Percentiles rank a stretch among this genome's conserved stretches.
phyloP scores from a whole-genome alignment of 37 sponge, comb jelly and placozoan genomes.

The Halisarca cf. caerulea region DNA sequence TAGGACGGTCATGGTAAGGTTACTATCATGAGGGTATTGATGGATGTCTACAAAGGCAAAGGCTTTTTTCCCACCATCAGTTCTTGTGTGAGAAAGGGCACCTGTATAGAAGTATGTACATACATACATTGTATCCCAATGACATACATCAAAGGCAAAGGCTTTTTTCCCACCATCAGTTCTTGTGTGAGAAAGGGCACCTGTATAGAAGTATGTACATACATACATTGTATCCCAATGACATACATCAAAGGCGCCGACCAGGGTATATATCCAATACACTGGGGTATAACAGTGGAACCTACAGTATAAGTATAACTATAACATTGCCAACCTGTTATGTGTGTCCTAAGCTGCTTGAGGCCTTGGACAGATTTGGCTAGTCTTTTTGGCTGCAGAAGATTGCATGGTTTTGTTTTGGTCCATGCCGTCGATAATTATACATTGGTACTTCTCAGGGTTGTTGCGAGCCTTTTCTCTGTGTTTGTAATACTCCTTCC shows the following conservation, averaged over 20 bases:
- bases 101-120: not conserved
- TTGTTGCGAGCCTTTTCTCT: conserved; percentile 48
- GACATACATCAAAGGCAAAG: not conserved
- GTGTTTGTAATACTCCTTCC: conserved; percentile 52
- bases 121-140: no score
- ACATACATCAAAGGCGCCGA: no score
- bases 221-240: no score
- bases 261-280: no score
- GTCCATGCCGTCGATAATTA: conserved; percentile 71
- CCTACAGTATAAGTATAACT: no score
- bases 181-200: conserved; percentile 3
- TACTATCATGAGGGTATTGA: conserved; percentile 6
- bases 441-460: conserved; percentile 49
- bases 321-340: no score
- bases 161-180: conserved; percentile 13
- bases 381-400: not conserved
- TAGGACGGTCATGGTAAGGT: not conserved
- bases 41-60: conserved; percentile 5
- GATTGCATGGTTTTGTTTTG: conserved; percentile 51
- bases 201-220: not conserved
- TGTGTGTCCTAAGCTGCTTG: conserved; percentile 45
- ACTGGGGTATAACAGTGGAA: no score
- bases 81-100: not conserved
- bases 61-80: conserved; percentile 15
- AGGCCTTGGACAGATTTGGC: conserved; percentile 39